phyloP scores from a whole-genome alignment of 2,888 invertebrate genomes.

The Julus scandinavius region DNA sequence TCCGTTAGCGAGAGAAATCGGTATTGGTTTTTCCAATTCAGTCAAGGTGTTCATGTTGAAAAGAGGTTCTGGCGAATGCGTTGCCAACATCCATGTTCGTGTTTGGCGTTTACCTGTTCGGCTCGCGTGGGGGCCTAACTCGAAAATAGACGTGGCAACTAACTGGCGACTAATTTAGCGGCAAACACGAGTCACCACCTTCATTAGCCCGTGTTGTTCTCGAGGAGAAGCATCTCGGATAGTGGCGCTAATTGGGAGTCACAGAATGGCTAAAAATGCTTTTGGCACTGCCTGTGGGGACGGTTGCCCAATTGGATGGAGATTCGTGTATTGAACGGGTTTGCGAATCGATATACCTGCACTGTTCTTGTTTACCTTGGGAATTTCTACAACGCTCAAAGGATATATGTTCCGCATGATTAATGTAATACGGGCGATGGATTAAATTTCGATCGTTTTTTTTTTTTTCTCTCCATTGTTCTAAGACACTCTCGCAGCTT shows the following conservation, averaged over 20 bases:
- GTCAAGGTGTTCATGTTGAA: background rate
- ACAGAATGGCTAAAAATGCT: slow-evolving; percentile 1
- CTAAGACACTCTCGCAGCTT: background rate
- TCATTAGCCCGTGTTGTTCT: background rate
- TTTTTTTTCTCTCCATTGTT: background rate
- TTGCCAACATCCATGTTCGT: background rate
- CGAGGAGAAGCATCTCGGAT: background rate
- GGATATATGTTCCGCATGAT: background rate
- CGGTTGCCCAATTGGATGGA: background rate
- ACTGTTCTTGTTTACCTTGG: background rate
- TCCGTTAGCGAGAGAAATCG: background rate
- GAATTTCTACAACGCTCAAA: background rate
- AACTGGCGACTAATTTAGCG: background rate
- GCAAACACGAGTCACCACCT: background rate
- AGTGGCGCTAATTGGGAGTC: background rate
- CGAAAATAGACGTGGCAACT: background rate
- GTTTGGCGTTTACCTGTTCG: background rate
- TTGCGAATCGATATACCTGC: background rate
- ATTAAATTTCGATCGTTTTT: background rate
- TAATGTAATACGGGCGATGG: slow-evolving; percentile 3
- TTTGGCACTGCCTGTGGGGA: background rate
- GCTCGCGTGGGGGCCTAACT: background rate
- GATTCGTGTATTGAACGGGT: background rate
- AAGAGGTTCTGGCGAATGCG: background rate
- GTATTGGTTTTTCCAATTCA: background rate